A percentile compares a stretch with the other conserved stretches of the same genome.
phyloP scores from a whole-genome alignment of 2,888 invertebrate species.

The Scaptodrosophila latifasciaeformis region DNA sequence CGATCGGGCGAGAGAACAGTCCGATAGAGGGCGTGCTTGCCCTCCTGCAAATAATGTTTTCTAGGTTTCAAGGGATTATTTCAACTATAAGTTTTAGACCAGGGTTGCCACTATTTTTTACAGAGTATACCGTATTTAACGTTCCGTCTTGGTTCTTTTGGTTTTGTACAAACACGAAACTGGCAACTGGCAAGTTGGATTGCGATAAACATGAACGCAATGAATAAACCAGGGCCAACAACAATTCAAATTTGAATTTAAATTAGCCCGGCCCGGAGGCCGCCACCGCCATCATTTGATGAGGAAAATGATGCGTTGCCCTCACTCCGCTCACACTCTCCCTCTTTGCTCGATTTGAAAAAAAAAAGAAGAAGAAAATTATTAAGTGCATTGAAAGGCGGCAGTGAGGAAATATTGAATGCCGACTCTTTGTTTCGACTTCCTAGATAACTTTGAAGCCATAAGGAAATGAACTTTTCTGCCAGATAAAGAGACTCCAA shows the following conservation, averaged over 20 bases:
- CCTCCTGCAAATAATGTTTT: no score
- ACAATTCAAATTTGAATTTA: conserved; percentile 66
- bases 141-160: no score
- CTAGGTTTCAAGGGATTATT: no score
- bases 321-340: no score
- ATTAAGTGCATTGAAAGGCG: conserved; percentile 27
- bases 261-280: conserved; percentile 45
- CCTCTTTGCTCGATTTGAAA: background rate
- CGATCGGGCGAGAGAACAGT: no score
- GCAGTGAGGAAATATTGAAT: background rate
- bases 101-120: no score
- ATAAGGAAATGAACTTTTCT: conserved; percentile 15
- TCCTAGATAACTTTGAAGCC: background rate
- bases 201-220: background rate
- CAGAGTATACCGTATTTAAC: no score
- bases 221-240: conserved; percentile 28
- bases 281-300: background rate
- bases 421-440: conserved; percentile 1
- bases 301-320: background rate
- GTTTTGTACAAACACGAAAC: conserved; percentile 28
- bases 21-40: no score
- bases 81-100: no score
- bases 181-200: conserved; percentile 11
- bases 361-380: background rate
- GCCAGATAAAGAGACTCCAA: conserved; percentile 3